Percentiles rank a stretch among this genome's conserved stretches.
Evolutionary conservation across 2,113 vertebrate genomes (phyloP).

Genomic region (Anhinga rufa): DNA sequence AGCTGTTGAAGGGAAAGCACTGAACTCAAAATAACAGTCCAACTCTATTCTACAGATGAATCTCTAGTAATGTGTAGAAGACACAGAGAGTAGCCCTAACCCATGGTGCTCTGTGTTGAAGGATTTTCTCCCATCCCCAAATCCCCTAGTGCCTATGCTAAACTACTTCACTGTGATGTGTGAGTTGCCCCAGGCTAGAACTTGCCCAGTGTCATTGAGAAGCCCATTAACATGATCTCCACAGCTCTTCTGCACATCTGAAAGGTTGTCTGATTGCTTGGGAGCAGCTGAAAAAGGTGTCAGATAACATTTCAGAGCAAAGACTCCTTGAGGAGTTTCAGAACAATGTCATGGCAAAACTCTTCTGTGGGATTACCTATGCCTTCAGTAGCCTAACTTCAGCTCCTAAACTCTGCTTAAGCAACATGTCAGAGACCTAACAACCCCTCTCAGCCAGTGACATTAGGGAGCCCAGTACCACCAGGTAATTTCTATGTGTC

Average conservation of each 20-base stretch:
- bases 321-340: neutral
- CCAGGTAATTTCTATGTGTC: neutral
- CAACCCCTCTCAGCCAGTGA: neutral
- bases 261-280: neutral
- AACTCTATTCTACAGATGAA: neutral
- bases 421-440: fast-evolving
- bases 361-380: neutral
- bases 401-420: neutral
- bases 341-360: neutral
- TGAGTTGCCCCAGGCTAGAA: neutral
- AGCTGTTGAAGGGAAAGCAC: neutral
- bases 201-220: fast-evolving
- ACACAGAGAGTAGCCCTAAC: neutral
- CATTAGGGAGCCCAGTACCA: neutral
- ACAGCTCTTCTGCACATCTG: neutral
- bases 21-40: neutral
- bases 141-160: neutral
- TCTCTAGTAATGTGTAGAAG: neutral
- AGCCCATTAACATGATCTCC: neutral
- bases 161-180: neutral
- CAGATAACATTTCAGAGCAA: neutral
- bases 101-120: neutral
- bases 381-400: neutral
- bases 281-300: neutral
- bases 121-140: neutral